A percentile compares a stretch with the other conserved stretches of the same genome.
Evolutionary conservation across 2,888 invertebrate genomes (phyloP).

Genomic region (Chrysodeixis includens): DNA sequence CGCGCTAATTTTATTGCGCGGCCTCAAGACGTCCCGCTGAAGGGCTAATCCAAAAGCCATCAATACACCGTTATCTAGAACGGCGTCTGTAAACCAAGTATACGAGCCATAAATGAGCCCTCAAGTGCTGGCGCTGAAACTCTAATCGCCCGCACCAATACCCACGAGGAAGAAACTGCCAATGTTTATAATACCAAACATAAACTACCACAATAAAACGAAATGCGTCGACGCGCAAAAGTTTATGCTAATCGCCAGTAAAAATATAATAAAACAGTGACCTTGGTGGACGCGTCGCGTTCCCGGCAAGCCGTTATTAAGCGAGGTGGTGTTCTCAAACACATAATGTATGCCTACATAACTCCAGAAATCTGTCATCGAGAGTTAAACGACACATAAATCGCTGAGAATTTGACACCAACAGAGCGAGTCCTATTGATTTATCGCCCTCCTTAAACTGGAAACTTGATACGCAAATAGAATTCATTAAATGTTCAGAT

Average conservation of each 20-base stretch:
- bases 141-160: conserved; percentile 72
- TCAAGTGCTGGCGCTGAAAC: conserved; percentile 72
- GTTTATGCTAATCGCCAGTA: conserved; percentile 79
- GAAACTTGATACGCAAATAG: conserved; percentile 58
- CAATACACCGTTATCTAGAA: conserved; percentile 82
- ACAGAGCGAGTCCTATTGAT: conserved; percentile 55
- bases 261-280: conserved; percentile 76
- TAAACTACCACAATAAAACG: conserved; percentile 80
- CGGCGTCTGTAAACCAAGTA: conserved; percentile 79
- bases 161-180: conserved; percentile 74
- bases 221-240: conserved; percentile 73
- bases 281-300: conserved; percentile 65
- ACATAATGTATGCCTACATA: conserved; percentile 50
- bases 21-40: conserved; percentile 65
- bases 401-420: conserved; percentile 56
- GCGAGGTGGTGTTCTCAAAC: conserved; percentile 54
- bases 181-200: conserved; percentile 76
- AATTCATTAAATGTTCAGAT: conserved; percentile 49
- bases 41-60: conserved; percentile 79
- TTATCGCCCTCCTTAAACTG: conserved; percentile 54
- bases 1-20: conserved; percentile 74
- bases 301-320: conserved; percentile 56
- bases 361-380: conserved; percentile 60
- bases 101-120: conserved; percentile 83
- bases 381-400: conserved; percentile 53